Conservation (phyloP, 2,888 invertebrate species). For the Macroteleia sp. region DNA sequence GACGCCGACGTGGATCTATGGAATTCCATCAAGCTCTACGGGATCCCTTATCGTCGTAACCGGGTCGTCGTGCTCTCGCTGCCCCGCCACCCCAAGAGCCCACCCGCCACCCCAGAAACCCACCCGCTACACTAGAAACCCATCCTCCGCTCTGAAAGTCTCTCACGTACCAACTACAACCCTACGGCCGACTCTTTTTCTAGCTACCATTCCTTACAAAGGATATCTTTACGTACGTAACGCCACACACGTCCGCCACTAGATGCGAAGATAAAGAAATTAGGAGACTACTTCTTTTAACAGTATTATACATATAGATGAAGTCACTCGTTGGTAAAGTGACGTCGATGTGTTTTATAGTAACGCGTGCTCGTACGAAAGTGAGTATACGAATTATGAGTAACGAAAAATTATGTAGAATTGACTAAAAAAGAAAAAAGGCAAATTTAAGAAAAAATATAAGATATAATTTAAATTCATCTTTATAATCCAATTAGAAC, state of each 20-base stretch:
- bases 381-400: no score
- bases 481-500: no score
- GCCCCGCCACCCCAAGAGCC: constrained; percentile 33
- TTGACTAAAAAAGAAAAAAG: no score
- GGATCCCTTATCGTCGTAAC: constrained; percentile 83
- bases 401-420: no score
- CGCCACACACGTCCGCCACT: constrained; percentile 16
- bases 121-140: no score
- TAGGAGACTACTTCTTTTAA: constrained; percentile 37
- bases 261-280: constrained; percentile 53
- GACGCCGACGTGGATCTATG: constrained; percentile 84
- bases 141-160: not conserved
- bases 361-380: no score
- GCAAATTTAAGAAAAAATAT: no score
- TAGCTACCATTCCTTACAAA: constrained; percentile 35
- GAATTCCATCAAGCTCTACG: constrained; percentile 84
- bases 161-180: constrained; percentile 50
- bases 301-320: constrained; percentile 13
- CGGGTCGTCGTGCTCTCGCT: constrained; percentile 77
- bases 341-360: constrained; percentile 2
- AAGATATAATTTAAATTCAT: no score
- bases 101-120: no score
- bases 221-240: constrained; percentile 31
- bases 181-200: constrained; percentile 53
- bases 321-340: constrained; percentile 14